phyloP scores from a whole-genome alignment of 2,797 vertebrate genomes.

The Gadopsis marmoratus region DNA sequence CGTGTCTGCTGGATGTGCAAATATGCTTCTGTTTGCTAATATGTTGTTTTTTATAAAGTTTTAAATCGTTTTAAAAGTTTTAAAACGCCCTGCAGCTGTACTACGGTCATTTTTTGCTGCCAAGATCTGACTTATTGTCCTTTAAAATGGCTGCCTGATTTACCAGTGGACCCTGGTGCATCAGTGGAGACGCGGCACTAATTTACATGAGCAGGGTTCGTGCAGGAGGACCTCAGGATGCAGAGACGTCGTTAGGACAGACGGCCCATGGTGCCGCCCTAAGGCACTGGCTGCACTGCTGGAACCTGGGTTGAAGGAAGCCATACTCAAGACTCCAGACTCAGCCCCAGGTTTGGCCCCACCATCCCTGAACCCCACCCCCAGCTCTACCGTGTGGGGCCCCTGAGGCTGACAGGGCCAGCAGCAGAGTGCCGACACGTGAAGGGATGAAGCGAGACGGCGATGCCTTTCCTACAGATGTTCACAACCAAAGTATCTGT shows the following conservation, averaged over 20 bases:
- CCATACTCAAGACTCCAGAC: constrained; percentile 16
- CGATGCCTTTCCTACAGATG: background rate
- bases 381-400: background rate
- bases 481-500: background rate
- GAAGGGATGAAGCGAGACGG: background rate
- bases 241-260: constrained; percentile 30
- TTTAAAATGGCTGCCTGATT: background rate
- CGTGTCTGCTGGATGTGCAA: too few relatives aligned
- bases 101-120: background rate
- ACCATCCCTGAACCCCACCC: background rate
- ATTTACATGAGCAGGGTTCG: constrained; percentile 1
- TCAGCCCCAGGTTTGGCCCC: background rate
- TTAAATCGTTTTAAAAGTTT: background rate
- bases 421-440: background rate
- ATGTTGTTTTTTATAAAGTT: background rate
- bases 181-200: background rate
- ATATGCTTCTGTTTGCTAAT: too few relatives aligned
- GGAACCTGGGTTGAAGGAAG: background rate
- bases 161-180: background rate
- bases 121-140: background rate
- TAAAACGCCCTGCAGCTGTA: background rate
- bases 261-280: constrained; percentile 6
- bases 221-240: constrained; percentile 6
- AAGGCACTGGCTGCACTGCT: background rate
- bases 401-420: constrained; percentile 1